These are phyloP conservation scores for Drosophila nikananu DNA, from an alignment of 1,140 invertebrate species.

Conservation along the genomic window DNA sequence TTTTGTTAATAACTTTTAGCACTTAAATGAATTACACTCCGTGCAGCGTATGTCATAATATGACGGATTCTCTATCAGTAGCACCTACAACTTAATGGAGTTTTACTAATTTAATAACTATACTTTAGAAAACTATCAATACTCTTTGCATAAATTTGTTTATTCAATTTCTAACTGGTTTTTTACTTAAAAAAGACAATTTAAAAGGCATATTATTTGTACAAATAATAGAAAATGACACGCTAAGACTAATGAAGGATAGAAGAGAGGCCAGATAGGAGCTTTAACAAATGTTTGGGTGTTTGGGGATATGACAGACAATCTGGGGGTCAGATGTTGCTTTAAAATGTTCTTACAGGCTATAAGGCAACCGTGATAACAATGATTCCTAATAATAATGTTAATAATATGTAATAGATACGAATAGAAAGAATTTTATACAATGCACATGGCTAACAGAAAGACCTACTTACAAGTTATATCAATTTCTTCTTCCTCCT, in stretches of 20 bases:
- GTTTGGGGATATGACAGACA: constrained; percentile 34
- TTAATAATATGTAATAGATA: constrained; percentile 59
- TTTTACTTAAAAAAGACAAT: constrained; percentile 66
- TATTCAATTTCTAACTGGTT: constrained; percentile 72
- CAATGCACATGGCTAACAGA: constrained; percentile 61
- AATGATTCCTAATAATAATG: constrained; percentile 54
- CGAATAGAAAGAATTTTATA: constrained; percentile 71
- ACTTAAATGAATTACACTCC: neutral
- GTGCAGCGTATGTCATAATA: neutral
- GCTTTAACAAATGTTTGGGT: constrained; percentile 17
- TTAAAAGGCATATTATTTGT: constrained; percentile 62
- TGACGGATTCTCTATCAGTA: neutral
- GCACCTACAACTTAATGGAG: neutral
- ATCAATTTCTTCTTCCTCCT: constrained; percentile 53
- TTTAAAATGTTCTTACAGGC: constrained; percentile 65
- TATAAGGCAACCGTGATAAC: constrained; percentile 76
- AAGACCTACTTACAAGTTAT: constrained; percentile 73
- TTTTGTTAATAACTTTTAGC: constrained; percentile 5
- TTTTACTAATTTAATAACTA: neutral
- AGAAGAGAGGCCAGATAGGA: constrained; percentile 41
- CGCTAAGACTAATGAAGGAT: constrained; percentile 60
- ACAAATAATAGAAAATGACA: constrained; percentile 56
- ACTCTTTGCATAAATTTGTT: constrained; percentile 71
- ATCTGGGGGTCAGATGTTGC: constrained; percentile 58
- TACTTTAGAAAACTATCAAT: neutral